Percentiles rank a stretch among this genome's conserved stretches.
phyloP scores from a whole-genome alignment of 2,113 vertebrate genomes.

The Chlorodrepanis virens region DNA sequence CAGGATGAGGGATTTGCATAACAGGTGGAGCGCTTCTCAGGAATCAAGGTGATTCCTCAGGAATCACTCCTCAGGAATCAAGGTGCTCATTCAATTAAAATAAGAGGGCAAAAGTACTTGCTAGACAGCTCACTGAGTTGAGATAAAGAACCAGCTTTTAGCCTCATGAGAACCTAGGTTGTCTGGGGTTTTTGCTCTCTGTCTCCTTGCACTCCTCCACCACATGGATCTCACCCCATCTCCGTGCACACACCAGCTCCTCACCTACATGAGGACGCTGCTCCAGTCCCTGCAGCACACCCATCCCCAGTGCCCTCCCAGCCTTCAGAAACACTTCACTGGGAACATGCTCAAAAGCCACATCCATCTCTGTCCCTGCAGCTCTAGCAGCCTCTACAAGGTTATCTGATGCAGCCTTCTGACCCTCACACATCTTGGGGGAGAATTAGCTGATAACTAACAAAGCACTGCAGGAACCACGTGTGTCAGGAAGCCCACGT shows the following conservation, averaged over 20 bases:
- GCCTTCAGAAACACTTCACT: background rate
- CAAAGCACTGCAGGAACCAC: background rate
- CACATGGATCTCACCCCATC: accelerated
- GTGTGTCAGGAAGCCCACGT: background rate
- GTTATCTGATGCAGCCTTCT: background rate
- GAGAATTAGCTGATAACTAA: background rate
- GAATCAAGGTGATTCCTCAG: background rate
- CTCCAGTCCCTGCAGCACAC: background rate
- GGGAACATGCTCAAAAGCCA: background rate
- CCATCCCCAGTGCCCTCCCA: background rate
- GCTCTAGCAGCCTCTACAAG: background rate
- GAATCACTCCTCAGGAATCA: background rate
- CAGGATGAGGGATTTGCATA: accelerated
- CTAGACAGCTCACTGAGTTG: background rate
- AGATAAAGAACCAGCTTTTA: background rate
- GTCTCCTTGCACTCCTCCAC: background rate
- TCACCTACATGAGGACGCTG: accelerated
- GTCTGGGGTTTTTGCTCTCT: background rate
- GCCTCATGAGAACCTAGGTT: background rate
- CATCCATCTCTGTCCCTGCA: background rate
- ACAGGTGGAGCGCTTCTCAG: background rate
- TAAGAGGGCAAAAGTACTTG: background rate
- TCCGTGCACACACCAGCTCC: background rate
- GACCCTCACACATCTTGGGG: accelerated
- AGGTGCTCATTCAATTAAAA: background rate